A percentile compares a stretch with the other conserved stretches of the same genome.
Evolutionary conservation across 2,113 vertebrate genomes (phyloP).

Genomic region (Sigmodon hispidus): DNA sequence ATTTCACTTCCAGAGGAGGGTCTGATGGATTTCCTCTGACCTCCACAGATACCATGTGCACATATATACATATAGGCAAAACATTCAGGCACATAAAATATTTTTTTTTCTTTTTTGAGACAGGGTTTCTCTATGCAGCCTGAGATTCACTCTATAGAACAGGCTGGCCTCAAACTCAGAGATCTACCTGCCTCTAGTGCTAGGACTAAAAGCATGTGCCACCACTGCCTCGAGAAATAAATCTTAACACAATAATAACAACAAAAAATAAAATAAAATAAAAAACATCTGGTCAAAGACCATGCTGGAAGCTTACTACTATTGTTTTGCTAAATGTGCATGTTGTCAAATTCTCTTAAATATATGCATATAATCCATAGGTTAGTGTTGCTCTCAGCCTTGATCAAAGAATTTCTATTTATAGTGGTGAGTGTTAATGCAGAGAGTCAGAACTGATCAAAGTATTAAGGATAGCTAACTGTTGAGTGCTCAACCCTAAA

Average conservation of each 20-base stretch:
- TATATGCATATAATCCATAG: neutral
- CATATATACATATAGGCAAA: neutral
- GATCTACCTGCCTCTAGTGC: neutral
- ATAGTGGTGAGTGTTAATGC: neutral
- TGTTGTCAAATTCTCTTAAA: neutral
- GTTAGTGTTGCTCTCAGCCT: neutral
- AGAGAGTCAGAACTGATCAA: neutral
- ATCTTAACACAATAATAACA: neutral
- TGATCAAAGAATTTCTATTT: neutral
- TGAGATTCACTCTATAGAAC: neutral
- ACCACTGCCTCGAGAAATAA: neutral
- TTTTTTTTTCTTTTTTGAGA: neutral
- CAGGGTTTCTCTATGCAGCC: neutral
- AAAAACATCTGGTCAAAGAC: neutral
- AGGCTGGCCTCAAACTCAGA: neutral
- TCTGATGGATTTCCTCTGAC: neutral
- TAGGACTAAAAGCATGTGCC: neutral
- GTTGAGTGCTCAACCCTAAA: neutral
- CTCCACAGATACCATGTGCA: neutral
- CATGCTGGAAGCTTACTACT: neutral
- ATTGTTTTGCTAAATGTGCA: neutral
- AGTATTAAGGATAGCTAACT: neutral
- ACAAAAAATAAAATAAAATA: neutral
- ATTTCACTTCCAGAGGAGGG: neutral
- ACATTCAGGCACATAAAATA: neutral